Base-by-base conservation (phyloP, 2,888 invertebrate species). In the Calameuta filiformis region DNA sequence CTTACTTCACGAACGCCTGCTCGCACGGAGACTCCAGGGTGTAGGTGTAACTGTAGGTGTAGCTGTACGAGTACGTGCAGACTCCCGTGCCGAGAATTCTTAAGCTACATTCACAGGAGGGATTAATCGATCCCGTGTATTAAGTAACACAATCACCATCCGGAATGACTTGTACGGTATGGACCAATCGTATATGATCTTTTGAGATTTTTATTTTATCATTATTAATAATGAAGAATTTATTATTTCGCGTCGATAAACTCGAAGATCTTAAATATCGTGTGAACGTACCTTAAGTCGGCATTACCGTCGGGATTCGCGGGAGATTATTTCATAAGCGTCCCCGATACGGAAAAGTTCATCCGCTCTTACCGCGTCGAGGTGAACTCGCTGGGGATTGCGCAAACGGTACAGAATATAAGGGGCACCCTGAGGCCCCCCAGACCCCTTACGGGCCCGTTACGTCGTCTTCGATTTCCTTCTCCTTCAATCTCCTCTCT, bases 281-380 rank as follows among this genome's bases (percentile, higher is more conserved):
- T 71, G 71, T 71, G 71, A 71, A 71, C 71, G 31, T 34, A 34
- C 71, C 71, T 33, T 71, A 71, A 71, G 34, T 4, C 34, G 71
- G 71, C 71, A 71, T 71, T 71, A 71, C 71, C 31, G 74, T 30
- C 74, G 71, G 33, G 73, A 71, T 75, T 84, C 85, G 82, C 83
- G 76, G 78, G 82, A 84, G 85, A 89, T 89, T 89, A 89, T 89
- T 89, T 89, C 89, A 87, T 87, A 89, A 89, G 88, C 87, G 87
- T 89, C 86, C 89, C 84, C 89, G 86, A 88, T 89, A 87, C 85
- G 88, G 89, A 89, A 89, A 89, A 89, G 89, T 88, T 87, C 88
- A 88, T 87, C 87, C 85, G 83, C 85, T 83, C 79, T 83, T 86
- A 79, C 82, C 81, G 81, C 81, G 79, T 73, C 76, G 79, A 82